These are phyloP conservation scores for Mustelus asterias DNA, from an alignment of 2,113 vertebrate species.

Conservation along the genomic window DNA sequence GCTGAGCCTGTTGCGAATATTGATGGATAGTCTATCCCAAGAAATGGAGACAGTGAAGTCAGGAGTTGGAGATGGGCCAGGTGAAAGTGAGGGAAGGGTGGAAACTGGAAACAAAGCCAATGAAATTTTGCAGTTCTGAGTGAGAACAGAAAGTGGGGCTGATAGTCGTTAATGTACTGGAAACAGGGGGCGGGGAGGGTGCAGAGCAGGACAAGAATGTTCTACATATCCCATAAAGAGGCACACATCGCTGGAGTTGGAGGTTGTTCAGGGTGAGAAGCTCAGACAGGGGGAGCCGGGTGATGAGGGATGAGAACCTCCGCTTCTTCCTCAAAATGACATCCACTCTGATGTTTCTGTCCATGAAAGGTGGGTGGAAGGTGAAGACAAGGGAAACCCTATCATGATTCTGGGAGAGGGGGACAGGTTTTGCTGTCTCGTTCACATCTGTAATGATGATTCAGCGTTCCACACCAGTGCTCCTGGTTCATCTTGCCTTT, in stretches of 20 bases:
- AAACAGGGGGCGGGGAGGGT: background rate
- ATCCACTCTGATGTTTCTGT: background rate
- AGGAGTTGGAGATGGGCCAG: no score
- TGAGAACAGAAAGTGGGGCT: background rate
- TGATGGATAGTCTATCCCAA: no score
- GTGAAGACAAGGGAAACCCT: no score
- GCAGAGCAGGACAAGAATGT: background rate
- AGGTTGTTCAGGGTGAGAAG: background rate
- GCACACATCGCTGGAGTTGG: no score
- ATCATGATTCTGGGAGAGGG: no score
- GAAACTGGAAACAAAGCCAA: background rate
- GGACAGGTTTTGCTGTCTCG: no score
- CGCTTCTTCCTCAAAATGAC: no score
- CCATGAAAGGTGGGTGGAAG: no score
- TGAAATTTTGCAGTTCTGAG: background rate
- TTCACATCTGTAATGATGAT: no score
- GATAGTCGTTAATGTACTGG: background rate
- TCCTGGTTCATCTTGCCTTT: no score
- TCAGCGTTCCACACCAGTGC: no score
- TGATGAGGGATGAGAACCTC: background rate
- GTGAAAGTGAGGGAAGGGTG: background rate
- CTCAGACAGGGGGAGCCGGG: background rate
- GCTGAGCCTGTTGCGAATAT: no score
- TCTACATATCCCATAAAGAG: background rate
- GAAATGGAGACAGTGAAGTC: background rate